Base-by-base conservation (phyloP, 2,888 invertebrate genomes). In the Allophyes oxyacanthae region DNA sequence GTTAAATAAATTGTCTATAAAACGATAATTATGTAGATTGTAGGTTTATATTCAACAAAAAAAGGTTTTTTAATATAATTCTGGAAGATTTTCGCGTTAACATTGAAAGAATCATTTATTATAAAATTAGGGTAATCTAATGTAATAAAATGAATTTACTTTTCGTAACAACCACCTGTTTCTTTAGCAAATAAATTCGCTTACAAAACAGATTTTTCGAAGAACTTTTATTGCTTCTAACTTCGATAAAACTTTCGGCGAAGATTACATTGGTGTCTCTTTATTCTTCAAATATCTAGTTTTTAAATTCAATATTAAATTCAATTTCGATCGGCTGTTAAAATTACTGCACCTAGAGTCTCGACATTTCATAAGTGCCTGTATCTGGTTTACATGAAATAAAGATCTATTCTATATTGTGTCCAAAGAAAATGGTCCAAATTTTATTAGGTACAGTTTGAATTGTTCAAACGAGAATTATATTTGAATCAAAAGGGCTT, bases 171-270 rank as follows among this genome's bases (percentile, higher is more conserved):
- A 54, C 20, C 46, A 36, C 43, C 43, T 51, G 63, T 57, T 72
- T 59, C 64, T 68, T 56, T 57, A 68, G 61, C 34, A 59, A 71
- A 57, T 56, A 56, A 68, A 66, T 48, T 71, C 44, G 9, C 48
- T 50, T 51, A 57, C 40, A 70, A 58, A 63, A 49, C 44, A 55
- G 49, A 58, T 52, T 57, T 63, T 72, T 64, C 57, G 61, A 59
- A 71, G 77, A 81, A 76, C 64, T 60, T 73, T 79, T 85, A 85
- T 86, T 86, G 84, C 80, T 85, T 79, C 75, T 76, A 75, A 74
- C 60, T 81, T 78, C 74, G 65, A 77, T 77, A 76, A 75, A 77
- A 77, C 59, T 62, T 73, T 71, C 57, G 64, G 79, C 70, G 75
- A 77, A 71, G 65, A 75, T 76, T 77, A 78, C 59, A 75, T 83